phyloP scores from a whole-genome alignment of 2,888 invertebrate genomes.

The Ochropleura leucogaster region DNA sequence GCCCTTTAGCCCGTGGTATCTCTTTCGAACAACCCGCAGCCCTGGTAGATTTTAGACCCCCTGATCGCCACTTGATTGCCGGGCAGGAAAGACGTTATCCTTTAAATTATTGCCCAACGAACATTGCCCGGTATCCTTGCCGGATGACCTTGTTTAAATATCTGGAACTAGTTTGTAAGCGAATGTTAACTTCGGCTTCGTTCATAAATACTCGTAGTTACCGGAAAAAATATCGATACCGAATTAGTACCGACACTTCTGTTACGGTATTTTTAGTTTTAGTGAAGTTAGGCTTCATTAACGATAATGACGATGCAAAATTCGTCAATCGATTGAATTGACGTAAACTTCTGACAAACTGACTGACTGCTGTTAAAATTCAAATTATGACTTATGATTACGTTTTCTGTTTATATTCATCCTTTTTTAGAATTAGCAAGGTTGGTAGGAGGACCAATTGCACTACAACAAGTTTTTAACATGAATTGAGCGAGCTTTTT shows the following conservation, averaged over 20 bases:
- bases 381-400: neutral
- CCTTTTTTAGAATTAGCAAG: no score
- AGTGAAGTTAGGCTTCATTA: neutral
- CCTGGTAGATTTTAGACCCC: no score
- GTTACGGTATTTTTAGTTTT: neutral
- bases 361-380: no score
- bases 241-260: neutral
- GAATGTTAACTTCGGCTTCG: constrained; percentile 15
- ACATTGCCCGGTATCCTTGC: constrained; percentile 27
- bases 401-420: no score
- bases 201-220: neutral
- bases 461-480: neutral
- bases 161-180: constrained; percentile 30
- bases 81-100: constrained; percentile 37
- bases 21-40: no score
- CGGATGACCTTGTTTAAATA: constrained; percentile 30
- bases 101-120: constrained; percentile 35
- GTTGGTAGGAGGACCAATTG: neutral
- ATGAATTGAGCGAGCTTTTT: constrained; percentile 1
- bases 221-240: neutral
- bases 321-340: neutral
- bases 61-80: constrained; percentile 10
- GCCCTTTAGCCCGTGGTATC: no score
- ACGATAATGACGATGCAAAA: neutral
- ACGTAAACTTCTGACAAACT: neutral